Conservation (phyloP, 2,113 vertebrate genomes). For the Misgurnus mizolepis region DNA sequence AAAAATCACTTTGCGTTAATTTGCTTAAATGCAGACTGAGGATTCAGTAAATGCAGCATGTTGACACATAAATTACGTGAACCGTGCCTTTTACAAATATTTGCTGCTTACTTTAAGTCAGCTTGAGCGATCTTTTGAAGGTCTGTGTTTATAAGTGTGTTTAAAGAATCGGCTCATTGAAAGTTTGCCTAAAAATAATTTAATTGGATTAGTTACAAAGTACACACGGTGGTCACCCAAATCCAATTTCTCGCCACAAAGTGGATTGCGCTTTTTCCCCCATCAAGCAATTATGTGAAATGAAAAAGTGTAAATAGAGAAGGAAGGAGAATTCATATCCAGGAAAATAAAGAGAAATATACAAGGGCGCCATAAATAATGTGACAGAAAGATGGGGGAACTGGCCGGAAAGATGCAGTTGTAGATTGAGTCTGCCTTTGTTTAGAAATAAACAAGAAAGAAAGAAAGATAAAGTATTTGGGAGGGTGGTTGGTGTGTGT, state of each 20-base stretch:
- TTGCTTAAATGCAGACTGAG: neutral
- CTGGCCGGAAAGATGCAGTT: conserved; percentile 23
- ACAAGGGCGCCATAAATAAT: conserved; percentile 45
- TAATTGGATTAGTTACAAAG: conserved; percentile 34
- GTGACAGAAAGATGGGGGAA: conserved; percentile 33
- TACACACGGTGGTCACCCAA: conserved; percentile 26
- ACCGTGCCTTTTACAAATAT: conserved; percentile 48
- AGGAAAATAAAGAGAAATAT: conserved; percentile 28
- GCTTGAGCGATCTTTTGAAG: conserved; percentile 39
- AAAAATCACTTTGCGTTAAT: conserved; percentile 7
- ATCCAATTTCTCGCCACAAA: conserved; percentile 22
- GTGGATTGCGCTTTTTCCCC: conserved; percentile 39
- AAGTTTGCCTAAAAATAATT: conserved; percentile 43
- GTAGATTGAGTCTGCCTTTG: conserved; percentile 38
- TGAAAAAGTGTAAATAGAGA: conserved; percentile 29
- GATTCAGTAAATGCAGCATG: conserved; percentile 1
- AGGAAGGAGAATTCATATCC: conserved; percentile 24
- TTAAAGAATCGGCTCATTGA: conserved; percentile 33
- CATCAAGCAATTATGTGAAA: conserved; percentile 48
- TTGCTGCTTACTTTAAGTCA: conserved; percentile 45
- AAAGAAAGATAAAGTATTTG: neutral
- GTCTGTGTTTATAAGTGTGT: conserved; percentile 37
- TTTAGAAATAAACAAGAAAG: neutral
- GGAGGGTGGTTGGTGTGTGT: conserved; percentile 18
- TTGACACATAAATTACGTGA: conserved; percentile 33